Evolutionary conservation across 1,140 invertebrate genomes (phyloP).

Genomic region (Bemisia tabaci): DNA sequence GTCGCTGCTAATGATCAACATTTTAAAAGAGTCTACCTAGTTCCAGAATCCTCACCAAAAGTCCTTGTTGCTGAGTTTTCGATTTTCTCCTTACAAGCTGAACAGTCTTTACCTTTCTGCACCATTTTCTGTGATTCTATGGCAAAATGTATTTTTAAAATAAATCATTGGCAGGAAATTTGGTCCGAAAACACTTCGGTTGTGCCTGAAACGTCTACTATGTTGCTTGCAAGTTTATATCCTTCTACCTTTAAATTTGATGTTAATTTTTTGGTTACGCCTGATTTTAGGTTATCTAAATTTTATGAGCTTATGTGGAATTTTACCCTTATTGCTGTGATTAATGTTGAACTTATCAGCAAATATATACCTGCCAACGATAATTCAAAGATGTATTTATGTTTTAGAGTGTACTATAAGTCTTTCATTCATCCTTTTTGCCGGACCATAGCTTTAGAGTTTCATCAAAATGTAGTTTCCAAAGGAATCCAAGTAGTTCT

Average conservation of each 20-base stretch:
- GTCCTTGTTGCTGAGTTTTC: not conserved
- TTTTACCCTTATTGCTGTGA: conserved; percentile 28
- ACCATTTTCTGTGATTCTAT: conserved; percentile 7
- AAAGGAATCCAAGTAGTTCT: conserved; percentile 28
- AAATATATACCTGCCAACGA: conserved; percentile 25
- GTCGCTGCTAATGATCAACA: no score
- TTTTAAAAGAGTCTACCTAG: not conserved
- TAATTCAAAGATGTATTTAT: conserved; percentile 23
- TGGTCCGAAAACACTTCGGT: conserved; percentile 11
- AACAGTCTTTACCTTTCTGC: not conserved
- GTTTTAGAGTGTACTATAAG: conserved; percentile 33
- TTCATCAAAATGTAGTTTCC: conserved; percentile 31
- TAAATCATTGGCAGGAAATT: conserved; percentile 17
- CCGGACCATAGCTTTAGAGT: conserved; percentile 28
- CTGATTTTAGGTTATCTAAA: conserved; percentile 20
- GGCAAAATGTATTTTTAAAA: conserved; percentile 9
- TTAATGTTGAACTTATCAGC: conserved; percentile 26
- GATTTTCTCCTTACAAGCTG: not conserved
- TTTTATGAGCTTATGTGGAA: conserved; percentile 30
- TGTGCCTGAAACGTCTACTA: not conserved
- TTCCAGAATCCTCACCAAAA: not conserved
- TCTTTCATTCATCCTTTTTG: conserved; percentile 29
- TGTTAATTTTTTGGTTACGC: conserved; percentile 24
- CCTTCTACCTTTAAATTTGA: conserved; percentile 25
- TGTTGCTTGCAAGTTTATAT: not conserved